Evolutionary conservation across 37 sponge, comb jelly and placozoan genomes (phyloP), one percentile per base, ranked within the genome.

Genomic region (Haliclona indistincta): DNA sequence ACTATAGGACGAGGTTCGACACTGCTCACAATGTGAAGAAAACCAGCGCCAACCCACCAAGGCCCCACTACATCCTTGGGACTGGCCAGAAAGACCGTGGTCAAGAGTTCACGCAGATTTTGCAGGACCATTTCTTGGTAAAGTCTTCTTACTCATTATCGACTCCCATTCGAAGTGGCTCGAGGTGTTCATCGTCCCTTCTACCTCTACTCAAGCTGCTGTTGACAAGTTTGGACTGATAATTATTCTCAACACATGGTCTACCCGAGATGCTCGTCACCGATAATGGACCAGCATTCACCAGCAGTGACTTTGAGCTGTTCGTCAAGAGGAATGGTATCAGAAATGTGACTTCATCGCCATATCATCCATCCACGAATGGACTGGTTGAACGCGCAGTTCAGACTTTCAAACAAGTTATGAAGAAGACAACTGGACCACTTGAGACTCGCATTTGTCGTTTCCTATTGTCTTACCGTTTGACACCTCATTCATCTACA

Each of bases 381-480:
- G 70, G 70, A 19, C 44, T 42, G 43, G 70, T 47, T 19, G 70
- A 69, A 43, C 39, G 47, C 29, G 44, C 43, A 19, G 44, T 69
- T 41, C 70, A 69, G 44, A 69, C 43, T 28, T 17, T 38, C 29
- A 69, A 69, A 69, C 29, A 69, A 38, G 43, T 32, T 28, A 43
- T 69, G 23, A 38, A n/a, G 19, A 69, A 69, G 70, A 42, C n/a
- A 47, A 69, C 28, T 4, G 70, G 70, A 25, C 22, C 20, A 43
- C 39, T 69, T 20, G 70, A 69, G 13, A 38, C 29, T 42, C 19
- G 70, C 39, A 37, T 69, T 40, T 20, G 47, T 26, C 39, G 70
- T 29, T 69, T 69, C 70, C 70, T 69, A 23, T 42, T 69, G 20
- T 29, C 70, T 25, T 38, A 69, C 44, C 39, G 47, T 38, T 42